These are phyloP conservation scores for Ctenosaura bakeri DNA, from an alignment of 2,797 vertebrate species.

Conservation along the genomic window DNA sequence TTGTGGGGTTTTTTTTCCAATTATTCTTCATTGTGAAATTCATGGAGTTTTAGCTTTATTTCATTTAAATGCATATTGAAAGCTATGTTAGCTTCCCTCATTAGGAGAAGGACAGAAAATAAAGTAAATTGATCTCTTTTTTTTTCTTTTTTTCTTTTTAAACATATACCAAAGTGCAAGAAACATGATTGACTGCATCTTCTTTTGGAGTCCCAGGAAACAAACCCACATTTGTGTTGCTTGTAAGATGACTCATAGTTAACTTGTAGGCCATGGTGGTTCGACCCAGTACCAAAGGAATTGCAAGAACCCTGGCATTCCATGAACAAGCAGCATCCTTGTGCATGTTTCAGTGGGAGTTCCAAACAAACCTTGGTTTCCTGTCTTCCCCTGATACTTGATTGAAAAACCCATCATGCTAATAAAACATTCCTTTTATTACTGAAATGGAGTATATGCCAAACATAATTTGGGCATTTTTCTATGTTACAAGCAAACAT, in stretches of 20 bases:
- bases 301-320: not conserved
- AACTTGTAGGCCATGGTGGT: not conserved
- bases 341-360: not conserved
- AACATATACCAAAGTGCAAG: too few relatives aligned
- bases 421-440: conserved; percentile 17
- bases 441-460: conserved; percentile 30
- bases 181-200: not conserved
- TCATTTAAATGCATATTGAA: too few relatives aligned
- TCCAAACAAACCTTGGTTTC: not conserved
- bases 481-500: not conserved
- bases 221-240: not conserved
- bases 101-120: too few relatives aligned
- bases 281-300: not conserved
- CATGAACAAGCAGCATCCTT: not conserved
- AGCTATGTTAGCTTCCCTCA: too few relatives aligned
- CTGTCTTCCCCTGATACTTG: not conserved
- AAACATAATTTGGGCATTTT: conserved; percentile 4
- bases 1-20: too few relatives aligned
- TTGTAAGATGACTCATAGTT: not conserved
- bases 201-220: not conserved
- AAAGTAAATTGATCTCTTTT: too few relatives aligned
- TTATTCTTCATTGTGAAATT: too few relatives aligned
- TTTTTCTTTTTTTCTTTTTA: too few relatives aligned
- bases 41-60: too few relatives aligned
- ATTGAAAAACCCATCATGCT: not conserved